Conservation (phyloP, 2,797 vertebrate species). For the Chelon labrosus region DNA sequence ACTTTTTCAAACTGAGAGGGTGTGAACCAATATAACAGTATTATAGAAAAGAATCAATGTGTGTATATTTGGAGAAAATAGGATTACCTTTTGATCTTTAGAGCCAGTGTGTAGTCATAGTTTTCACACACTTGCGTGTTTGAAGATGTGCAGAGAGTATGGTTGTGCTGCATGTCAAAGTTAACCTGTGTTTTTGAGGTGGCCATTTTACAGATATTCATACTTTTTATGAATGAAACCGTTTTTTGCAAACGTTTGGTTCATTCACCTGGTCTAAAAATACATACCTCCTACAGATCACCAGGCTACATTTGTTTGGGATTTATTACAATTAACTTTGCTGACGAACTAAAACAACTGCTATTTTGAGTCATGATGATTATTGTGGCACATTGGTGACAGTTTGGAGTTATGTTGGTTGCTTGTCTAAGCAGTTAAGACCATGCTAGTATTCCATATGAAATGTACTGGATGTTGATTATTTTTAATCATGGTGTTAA, state of each 20-base stretch:
- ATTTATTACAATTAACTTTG: constrained; percentile 71
- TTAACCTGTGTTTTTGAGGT: constrained; percentile 88
- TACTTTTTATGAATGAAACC: constrained; percentile 81
- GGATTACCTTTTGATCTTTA: constrained; percentile 85
- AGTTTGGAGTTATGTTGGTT: constrained; percentile 76
- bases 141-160: constrained; percentile 88
- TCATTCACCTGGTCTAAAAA: constrained; percentile 73
- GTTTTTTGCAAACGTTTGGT: constrained; percentile 71
- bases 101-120: constrained; percentile 87
- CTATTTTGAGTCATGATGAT: constrained; percentile 70
- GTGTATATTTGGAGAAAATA: constrained; percentile 88
- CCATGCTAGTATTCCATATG: constrained; percentile 79
- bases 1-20: constrained; percentile 84
- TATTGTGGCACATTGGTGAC: constrained; percentile 81
- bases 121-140: constrained; percentile 87
- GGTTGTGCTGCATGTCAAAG: constrained; percentile 89
- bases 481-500: constrained; percentile 80
- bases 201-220: constrained; percentile 85
- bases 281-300: constrained; percentile 73
- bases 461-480: constrained; percentile 83
- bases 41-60: constrained; percentile 87
- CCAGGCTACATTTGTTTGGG: constrained; percentile 71
- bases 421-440: constrained; percentile 75
- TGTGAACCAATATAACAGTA: constrained; percentile 87
- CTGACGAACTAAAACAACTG: constrained; percentile 69